A percentile compares a stretch with the other conserved stretches of the same genome.
Conservation (phyloP, 2,888 invertebrate species). For the Mesorhabditis spiculigera region DNA sequence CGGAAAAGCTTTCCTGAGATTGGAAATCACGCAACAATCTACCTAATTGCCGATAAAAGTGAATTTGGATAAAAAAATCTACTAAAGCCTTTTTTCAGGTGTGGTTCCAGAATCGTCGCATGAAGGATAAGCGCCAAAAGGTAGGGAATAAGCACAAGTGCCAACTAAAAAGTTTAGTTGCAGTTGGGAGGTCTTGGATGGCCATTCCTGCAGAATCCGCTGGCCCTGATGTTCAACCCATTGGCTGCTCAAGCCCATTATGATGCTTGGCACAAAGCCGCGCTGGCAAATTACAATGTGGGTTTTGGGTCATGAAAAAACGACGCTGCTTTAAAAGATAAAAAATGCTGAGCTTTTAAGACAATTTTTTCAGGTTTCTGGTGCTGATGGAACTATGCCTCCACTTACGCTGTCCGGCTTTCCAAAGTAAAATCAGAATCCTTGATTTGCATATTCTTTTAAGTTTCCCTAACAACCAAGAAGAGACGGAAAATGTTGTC, state of each 20-base stretch:
- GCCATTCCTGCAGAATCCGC: slow-evolving; percentile 85
- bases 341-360: too few species aligned
- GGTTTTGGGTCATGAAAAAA: not conserved
- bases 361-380: too few species aligned
- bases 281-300: not conserved
- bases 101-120: slow-evolving; percentile 94
- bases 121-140: slow-evolving; percentile 92
- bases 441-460: too few species aligned
- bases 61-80: not conserved
- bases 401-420: too few species aligned
- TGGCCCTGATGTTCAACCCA: slow-evolving; percentile 83
- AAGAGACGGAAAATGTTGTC: too few species aligned
- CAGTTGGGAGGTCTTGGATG: slow-evolving; percentile 74
- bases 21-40: not conserved
- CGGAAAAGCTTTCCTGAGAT: too few species aligned
- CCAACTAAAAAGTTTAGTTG: not conserved
- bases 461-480: too few species aligned
- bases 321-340: too few species aligned
- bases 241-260: slow-evolving; percentile 68
- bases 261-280: slow-evolving; percentile 5
- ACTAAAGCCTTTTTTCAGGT: slow-evolving; percentile 60
- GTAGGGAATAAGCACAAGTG: slow-evolving; percentile 15
- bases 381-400: too few species aligned
- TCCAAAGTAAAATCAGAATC: too few species aligned
- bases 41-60: not conserved